Evolutionary conservation across 2,113 vertebrate genomes (phyloP).

Genomic region (Spilogale gracilis): DNA sequence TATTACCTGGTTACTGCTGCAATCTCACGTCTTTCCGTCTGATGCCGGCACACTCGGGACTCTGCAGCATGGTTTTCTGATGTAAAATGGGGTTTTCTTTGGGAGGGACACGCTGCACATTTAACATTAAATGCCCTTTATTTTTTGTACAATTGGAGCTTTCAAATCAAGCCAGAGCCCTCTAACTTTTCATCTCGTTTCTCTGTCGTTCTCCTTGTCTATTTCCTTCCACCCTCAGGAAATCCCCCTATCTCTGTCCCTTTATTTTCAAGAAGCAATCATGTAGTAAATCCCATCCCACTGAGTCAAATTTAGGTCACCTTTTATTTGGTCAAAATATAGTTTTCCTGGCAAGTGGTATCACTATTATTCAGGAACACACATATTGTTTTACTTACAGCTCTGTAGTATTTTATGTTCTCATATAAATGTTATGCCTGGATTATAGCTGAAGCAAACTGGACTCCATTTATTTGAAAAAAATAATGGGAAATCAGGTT

Average conservation of each 20-base stretch:
- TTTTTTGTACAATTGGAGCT: slow-evolving; percentile 28
- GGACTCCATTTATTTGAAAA: slow-evolving; percentile 87
- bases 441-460: slow-evolving; percentile 89
- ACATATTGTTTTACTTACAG: slow-evolving; percentile 93
- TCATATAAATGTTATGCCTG: slow-evolving; percentile 91
- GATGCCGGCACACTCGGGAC: not conserved
- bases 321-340: slow-evolving; percentile 92
- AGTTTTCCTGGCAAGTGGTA: slow-evolving; percentile 88
- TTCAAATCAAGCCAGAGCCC: not conserved
- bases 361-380: slow-evolving; percentile 89
- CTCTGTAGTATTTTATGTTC: slow-evolving; percentile 89
- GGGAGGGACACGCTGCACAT: not conserved
- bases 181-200: not conserved
- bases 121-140: slow-evolving; percentile 52
- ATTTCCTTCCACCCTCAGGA: slow-evolving; percentile 26
- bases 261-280: slow-evolving; percentile 91
- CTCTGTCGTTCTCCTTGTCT: not conserved
- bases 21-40: not conserved
- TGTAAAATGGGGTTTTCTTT: slow-evolving; percentile 57
- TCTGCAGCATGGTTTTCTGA: slow-evolving; percentile 3
- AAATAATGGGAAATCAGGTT: slow-evolving; percentile 76
- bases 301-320: slow-evolving; percentile 93
- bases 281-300: slow-evolving; percentile 88
- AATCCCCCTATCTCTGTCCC: slow-evolving; percentile 56
- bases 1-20: not conserved